These are phyloP conservation scores for Drosophila takahashii DNA, from an alignment of 1,140 invertebrate species.

Conservation along the genomic window DNA sequence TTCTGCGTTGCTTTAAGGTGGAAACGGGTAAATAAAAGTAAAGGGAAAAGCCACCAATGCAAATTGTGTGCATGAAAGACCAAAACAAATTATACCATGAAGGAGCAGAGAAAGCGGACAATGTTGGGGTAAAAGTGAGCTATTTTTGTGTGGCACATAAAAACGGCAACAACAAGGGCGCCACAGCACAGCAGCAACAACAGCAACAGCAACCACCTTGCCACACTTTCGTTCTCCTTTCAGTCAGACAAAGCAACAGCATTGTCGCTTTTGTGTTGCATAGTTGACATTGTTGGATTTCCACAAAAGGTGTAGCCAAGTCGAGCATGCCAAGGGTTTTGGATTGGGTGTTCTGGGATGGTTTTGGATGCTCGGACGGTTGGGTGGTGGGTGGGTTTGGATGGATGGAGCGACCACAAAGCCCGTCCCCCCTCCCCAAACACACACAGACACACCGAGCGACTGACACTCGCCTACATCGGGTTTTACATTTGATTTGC, in stretches of 20 bases:
- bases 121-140: conserved; percentile 42
- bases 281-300: conserved; percentile 82
- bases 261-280: conserved; percentile 82
- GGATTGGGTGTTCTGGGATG: background rate
- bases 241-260: conserved; percentile 72
- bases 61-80: conserved; percentile 30
- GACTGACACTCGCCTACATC: conserved; percentile 12
- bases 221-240: conserved; percentile 44
- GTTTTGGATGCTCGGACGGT: conserved; percentile 6
- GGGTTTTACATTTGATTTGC: conserved; percentile 76
- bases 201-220: conserved; percentile 12
- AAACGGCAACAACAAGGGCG: conserved; percentile 34
- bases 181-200: conserved; percentile 1
- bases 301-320: conserved; percentile 71
- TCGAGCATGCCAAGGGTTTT: conserved; percentile 35
- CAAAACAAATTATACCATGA: conserved; percentile 42
- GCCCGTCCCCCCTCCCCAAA: conserved; percentile 10
- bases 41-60: conserved; percentile 8
- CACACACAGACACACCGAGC: conserved; percentile 3
- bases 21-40: conserved; percentile 2
- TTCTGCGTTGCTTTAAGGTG: conserved; percentile 43
- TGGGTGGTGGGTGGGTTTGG: background rate
- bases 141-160: conserved; percentile 39
- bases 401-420: conserved; percentile 38
- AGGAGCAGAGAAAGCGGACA: conserved; percentile 24